Base-by-base conservation (phyloP, 2,797 vertebrate species). In the Cryptoprocta ferox region DNA sequence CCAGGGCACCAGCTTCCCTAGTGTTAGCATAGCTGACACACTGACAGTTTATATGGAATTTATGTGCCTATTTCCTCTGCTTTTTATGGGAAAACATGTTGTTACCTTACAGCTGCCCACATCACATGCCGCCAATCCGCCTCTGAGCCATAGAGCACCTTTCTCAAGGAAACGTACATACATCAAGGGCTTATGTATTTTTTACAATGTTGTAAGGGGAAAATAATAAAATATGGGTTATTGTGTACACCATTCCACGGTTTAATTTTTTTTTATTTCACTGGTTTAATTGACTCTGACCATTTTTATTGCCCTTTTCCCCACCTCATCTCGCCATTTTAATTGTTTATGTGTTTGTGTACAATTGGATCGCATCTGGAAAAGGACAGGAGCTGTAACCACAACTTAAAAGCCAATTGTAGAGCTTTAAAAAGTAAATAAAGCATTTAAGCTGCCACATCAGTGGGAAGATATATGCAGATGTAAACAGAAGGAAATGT, bases 21-120 rank as follows among this genome's bases (percentile, higher is more conserved):
- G 97, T 98, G 98, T 99, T 99, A 99, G 98, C 98, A 98, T 98
- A 99, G 98, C 97, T 98, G 98, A 98, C 98, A 98, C 94, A 93
- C 97, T 98, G 98, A 98, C 98, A 99, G 98, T 99, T 99, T 98
- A 98, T 99, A 98, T 92, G 98, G 97, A 99, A 99, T 99, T 99
- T 99, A 99, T 99, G 98, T 98, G 98, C 98, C 98, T 98, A 99
- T 99, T 99, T 99, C 97, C 98, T 97, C 98, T 96, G 98, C 97
- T 98, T 99, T 99, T 99, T 99, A 98, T 99, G 98, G 98, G 98
- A 98, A 99, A 99, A 98, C 98, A 98, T 98, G 98, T 98, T 99
- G 98, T 98, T 99, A 98, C 97, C 98, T 99, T 99, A 98, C 98
- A 99, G 98, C 98, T 99, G 98, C 98, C 98, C 98, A 98, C 97